Evolutionary conservation across 2,113 vertebrate genomes (phyloP), one percentile per base, ranked within the genome.

Genomic region (Trogon melanurus): DNA sequence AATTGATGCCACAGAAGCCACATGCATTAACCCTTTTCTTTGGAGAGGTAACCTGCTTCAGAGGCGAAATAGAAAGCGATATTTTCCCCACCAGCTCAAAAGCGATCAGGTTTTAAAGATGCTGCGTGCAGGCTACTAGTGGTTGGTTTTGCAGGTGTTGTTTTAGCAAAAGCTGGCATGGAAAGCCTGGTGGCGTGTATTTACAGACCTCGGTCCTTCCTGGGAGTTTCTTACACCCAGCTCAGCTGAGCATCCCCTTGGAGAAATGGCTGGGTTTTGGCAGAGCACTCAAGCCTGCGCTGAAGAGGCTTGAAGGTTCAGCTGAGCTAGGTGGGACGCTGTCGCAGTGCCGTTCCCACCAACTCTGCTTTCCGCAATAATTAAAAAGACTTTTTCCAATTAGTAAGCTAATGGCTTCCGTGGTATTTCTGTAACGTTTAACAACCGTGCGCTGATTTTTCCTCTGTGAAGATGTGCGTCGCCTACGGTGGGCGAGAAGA

Each of bases 1-100:
- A 81, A 60, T 97, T 97, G 96, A 97, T 97, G 95, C 95, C 97
- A 92, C 95, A 91, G 93, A 98, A 97, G 96, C 97, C 97, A 96
- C 94, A 29, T 86, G 88, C 45, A 61, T 85, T 74, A 65, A 91
- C 73, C 89, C 44, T 18, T 91, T 80, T 41, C 41, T 80, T 81
- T 66, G 89, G 23, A 47, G 80, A 91, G 69, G 69, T 21, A 5
- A 93, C 54, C 30, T 29, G 9, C 86, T 90, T 26, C 78, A 53
- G 79, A 64, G 50, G 94, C 16, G 10, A 75, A 54, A 81, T 44
- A 30, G 34, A 44, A 60, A 82, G 54, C 87, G 84, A 30, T 2
- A 13, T 9, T 81, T 82, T 44, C 61, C 78, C 73, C 57, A 18
- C 34, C 60, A 27, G 50, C 85, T 88, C 30, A 13, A 75, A 85